phyloP scores from a whole-genome alignment of 1,140 invertebrate species.

The Drosophila bocqueti region DNA sequence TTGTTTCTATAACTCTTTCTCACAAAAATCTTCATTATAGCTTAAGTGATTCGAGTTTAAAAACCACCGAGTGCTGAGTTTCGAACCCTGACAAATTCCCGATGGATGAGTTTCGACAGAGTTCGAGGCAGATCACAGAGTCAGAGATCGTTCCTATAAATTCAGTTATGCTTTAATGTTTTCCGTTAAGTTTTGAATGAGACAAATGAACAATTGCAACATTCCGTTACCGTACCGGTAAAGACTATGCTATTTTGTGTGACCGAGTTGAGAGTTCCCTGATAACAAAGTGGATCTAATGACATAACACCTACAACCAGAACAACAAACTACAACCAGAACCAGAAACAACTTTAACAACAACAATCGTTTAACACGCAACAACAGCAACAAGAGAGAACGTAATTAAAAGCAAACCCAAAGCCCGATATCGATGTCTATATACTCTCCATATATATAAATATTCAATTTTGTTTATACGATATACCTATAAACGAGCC shows the following conservation, averaged over 20 bases:
- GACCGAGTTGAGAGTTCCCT: conserved; percentile 39
- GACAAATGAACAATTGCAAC: conserved; percentile 12
- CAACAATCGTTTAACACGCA: conserved; percentile 76
- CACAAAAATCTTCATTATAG: conserved; percentile 77
- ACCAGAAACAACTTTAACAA: conserved; percentile 70
- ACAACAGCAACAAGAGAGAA: conserved; percentile 61
- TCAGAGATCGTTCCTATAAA: conserved; percentile 35
- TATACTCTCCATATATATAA: conserved; percentile 62
- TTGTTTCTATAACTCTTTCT: conserved; percentile 73
- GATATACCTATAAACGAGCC: conserved; percentile 46
- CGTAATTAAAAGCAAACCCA: conserved; percentile 57
- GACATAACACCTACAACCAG: conserved; percentile 71
- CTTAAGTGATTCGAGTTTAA: conserved; percentile 83
- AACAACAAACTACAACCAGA: conserved; percentile 68
- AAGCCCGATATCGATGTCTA: conserved; percentile 75
- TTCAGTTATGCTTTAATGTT: conserved; percentile 32
- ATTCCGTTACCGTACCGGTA: conserved; percentile 30
- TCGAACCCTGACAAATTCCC: conserved; percentile 61
- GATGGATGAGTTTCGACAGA: conserved; percentile 61
- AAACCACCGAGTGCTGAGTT: conserved; percentile 78
- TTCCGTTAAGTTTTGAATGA: conserved; percentile 34
- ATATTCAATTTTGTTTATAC: conserved; percentile 45
- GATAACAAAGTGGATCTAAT: conserved; percentile 53
- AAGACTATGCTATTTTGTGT: conserved; percentile 25
- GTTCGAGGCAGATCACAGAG: conserved; percentile 28